phyloP scores from a whole-genome alignment of 2,888 invertebrate genomes.

The Alcis repandata region DNA sequence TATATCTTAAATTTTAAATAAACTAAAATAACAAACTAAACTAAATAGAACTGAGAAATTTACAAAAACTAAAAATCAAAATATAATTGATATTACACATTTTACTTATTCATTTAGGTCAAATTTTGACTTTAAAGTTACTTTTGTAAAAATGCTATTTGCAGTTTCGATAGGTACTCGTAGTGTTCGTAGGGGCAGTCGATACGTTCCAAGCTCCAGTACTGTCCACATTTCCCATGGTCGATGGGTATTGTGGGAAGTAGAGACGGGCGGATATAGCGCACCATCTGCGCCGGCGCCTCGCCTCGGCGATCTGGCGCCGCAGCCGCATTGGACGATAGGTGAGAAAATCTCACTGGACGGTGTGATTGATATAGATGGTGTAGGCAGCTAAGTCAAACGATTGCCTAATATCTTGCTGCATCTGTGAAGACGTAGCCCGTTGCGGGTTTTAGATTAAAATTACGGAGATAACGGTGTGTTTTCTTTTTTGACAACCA shows the following conservation, averaged over 20 bases:
- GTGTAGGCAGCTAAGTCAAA: neutral
- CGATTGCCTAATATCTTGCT: conserved; percentile 48
- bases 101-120: too few relatives aligned
- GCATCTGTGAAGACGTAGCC: conserved; percentile 45
- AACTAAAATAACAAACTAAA: too few relatives aligned
- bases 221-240: conserved; percentile 53
- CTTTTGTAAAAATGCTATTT: too few relatives aligned
- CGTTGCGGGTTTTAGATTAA: neutral
- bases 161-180: too few relatives aligned
- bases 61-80: too few relatives aligned
- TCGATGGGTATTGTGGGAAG: conserved; percentile 72
- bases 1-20: too few relatives aligned
- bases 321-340: conserved; percentile 67
- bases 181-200: too few relatives aligned
- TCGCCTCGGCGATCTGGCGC: conserved; percentile 68
- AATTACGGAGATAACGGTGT: too few relatives aligned
- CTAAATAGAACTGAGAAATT: too few relatives aligned
- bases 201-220: conserved; percentile 11
- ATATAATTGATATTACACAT: too few relatives aligned
- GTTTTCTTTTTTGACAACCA: too few relatives aligned
- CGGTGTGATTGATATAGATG: conserved; percentile 52
- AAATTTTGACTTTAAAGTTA: too few relatives aligned
- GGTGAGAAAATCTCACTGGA: conserved; percentile 80
- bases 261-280: conserved; percentile 78
- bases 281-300: conserved; percentile 77